Percentiles rank a stretch among this genome's conserved stretches.
Evolutionary conservation across 2,797 vertebrate genomes (phyloP).

Genomic region (Potorous gilbertii): DNA sequence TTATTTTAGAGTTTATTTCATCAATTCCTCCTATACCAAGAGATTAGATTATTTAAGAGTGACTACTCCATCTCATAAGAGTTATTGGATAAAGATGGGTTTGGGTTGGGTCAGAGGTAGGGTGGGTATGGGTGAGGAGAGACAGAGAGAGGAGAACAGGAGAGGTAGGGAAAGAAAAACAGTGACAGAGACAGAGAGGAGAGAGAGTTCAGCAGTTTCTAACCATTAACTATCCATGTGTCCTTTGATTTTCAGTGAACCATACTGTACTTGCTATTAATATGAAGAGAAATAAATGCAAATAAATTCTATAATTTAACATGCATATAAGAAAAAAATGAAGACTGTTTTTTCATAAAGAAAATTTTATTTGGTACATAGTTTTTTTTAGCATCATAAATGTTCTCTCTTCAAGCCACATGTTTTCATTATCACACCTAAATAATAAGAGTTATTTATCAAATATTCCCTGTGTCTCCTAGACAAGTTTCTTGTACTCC

Average conservation of each 20-base stretch:
- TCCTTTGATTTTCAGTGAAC: neutral
- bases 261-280: neutral
- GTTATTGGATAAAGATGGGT: neutral
- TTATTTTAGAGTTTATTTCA: neutral
- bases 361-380: too few species aligned
- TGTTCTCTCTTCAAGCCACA: neutral
- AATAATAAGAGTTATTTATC: neutral
- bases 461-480: neutral
- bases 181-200: neutral
- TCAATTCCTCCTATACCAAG: neutral
- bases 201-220: neutral
- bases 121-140: too few species aligned
- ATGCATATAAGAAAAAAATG: neutral
- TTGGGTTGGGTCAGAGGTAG: too few species aligned
- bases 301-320: neutral
- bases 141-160: too few species aligned
- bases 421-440: neutral
- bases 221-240: neutral
- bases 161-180: too few species aligned
- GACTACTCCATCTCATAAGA: neutral
- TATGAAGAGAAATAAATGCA: neutral
- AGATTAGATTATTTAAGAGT: slow-evolving; percentile 3
- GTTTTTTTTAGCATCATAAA: neutral
- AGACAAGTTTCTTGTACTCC: neutral
- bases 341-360: too few species aligned